Conservation (phyloP, 2,113 vertebrate genomes). For the Eublepharis macularius region DNA sequence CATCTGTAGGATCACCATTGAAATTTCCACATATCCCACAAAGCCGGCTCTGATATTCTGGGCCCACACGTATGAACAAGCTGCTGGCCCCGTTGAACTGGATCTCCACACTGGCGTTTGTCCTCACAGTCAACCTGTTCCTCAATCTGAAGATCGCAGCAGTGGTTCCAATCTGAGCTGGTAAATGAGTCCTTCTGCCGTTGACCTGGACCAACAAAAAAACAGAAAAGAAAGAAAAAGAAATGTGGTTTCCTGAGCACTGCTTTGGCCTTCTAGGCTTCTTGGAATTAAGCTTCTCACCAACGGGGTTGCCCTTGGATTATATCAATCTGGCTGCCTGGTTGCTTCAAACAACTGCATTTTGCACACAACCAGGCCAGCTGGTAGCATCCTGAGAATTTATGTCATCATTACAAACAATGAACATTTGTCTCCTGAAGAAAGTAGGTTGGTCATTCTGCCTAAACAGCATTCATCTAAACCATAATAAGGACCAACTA, state of each 20-base stretch:
- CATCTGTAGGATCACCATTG: conserved; percentile 45
- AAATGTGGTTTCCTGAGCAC: neutral
- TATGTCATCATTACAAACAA: too few relatives aligned
- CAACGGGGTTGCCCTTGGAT: neutral
- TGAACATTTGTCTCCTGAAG: too few relatives aligned
- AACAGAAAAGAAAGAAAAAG: neutral
- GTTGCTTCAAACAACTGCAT: too few relatives aligned
- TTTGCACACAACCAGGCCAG: too few relatives aligned
- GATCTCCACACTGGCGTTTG: conserved; percentile 50
- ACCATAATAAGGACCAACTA: too few relatives aligned
- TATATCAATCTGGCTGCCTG: neutral
- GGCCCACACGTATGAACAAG: conserved; percentile 53
- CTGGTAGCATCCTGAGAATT: too few relatives aligned
- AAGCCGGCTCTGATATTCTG: conserved; percentile 37
- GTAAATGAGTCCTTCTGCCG: conserved; percentile 46
- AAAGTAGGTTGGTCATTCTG: too few relatives aligned
- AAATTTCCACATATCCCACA: conserved; percentile 74
- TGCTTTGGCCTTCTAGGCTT: neutral
- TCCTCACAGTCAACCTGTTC: conserved; percentile 52
- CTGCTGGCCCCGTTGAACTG: conserved; percentile 61
- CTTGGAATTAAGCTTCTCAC: neutral
- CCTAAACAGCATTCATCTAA: too few relatives aligned
- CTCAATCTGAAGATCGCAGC: neutral
- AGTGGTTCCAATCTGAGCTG: neutral
- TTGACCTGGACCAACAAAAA: conserved; percentile 64